Base-by-base conservation (phyloP, 2,888 invertebrate species). In the Xylocampa areola region DNA sequence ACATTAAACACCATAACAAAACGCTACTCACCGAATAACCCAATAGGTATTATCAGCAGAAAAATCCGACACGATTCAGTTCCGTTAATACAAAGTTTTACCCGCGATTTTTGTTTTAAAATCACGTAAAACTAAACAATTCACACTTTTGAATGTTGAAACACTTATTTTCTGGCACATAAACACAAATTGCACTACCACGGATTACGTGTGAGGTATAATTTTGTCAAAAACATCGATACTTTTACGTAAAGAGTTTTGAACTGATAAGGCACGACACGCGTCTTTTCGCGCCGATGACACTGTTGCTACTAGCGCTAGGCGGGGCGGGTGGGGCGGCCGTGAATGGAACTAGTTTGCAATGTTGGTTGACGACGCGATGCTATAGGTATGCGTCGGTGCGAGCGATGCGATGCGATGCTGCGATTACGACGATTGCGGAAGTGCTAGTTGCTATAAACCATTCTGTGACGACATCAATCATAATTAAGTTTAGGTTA, bases 41-140 rank as follows among this genome's bases (percentile, higher is more conserved):
- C 78, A 85, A 86, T 86, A 21, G 21, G 21, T 21, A 86, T 59
- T 86, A 87, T 79, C 80, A 77, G 81, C 73, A 76, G 80, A 79
- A 76, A 81, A 89, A 89, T 89, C 89, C 87, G 83, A 84, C 77
- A 76, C 81, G 77, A 83, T 77, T 73, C 74, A 82, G 89, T 88
- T 89, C 88, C 88, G 89, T 86, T 87, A 84, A 81, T 78, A 81
- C 81, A 80, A 85, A 85, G 89, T 88, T 92, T 86, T 82, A 76
- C 83, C 79, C 81, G 88, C 76, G 86, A 88, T 92, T 92, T 89
- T 81, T 76, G 69, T 77, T 73, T 63, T 74, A 88, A 90, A 92
- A 92, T 76, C 89, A 82, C 89, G 81, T 73, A 90, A 89, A 90
- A 88, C 86, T 66, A 37, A 62, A 62, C 41, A 71, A 61, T 45